Evolutionary conservation across 2,113 vertebrate species (phyloP).

Genomic region (Esox niger): DNA sequence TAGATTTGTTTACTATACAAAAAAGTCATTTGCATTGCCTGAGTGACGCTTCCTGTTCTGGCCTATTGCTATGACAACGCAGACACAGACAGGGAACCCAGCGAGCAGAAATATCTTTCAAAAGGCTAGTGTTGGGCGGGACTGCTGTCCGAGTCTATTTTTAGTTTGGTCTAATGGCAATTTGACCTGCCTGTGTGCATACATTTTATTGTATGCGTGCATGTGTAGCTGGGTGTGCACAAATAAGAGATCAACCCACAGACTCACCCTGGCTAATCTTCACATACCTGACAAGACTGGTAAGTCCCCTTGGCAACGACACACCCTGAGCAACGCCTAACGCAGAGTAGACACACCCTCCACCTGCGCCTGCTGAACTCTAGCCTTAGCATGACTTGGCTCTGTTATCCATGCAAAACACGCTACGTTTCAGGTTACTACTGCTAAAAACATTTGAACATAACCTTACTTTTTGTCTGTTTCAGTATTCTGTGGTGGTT

Average conservation of each 20-base stretch:
- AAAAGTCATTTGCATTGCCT: constrained; percentile 64
- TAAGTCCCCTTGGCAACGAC: neutral
- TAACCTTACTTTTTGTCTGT: no score
- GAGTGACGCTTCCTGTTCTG: constrained; percentile 43
- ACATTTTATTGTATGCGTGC: neutral
- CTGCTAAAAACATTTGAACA: no score
- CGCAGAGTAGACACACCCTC: neutral
- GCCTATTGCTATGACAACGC: constrained; percentile 60
- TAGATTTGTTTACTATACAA: constrained; percentile 60
- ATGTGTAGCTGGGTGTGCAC: neutral
- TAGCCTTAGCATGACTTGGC: no score
- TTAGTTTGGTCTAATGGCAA: no score
- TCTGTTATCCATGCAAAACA: no score
- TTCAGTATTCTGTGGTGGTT: no score
- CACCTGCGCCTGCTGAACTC: no score
- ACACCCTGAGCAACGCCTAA: neutral
- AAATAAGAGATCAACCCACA: neutral
- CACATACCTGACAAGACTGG: no score
- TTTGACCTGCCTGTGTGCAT: neutral
- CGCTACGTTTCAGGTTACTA: no score
- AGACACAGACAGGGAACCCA: constrained; percentile 44
- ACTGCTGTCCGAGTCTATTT: constrained; percentile 4
- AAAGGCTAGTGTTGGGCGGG: constrained; percentile 42
- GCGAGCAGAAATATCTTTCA: constrained; percentile 5
- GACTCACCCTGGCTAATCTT: neutral